Evolutionary conservation across 2,888 invertebrate species (phyloP).

Genomic region (Dryobotodes eremita): DNA sequence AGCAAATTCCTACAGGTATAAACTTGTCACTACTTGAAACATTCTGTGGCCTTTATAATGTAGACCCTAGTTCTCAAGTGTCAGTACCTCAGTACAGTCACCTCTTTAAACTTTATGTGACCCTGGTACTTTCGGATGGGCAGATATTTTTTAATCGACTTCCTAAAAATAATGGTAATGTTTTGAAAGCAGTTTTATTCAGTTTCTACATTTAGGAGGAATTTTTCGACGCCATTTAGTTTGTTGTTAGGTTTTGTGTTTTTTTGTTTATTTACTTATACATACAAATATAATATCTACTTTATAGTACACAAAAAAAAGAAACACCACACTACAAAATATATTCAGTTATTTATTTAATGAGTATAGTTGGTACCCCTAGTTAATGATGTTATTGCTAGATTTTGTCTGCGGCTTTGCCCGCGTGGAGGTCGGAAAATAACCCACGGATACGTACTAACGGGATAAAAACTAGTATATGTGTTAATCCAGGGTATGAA

Average conservation of each 20-base stretch:
- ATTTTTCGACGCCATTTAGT: background rate
- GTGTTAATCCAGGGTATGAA: background rate
- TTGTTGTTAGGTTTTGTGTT: background rate
- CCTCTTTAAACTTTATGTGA: background rate
- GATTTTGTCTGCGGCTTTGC: background rate
- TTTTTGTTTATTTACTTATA: too few relatives aligned
- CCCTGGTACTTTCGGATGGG: slow-evolving; percentile 12
- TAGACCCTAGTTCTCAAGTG: slow-evolving; percentile 16
- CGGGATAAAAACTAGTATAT: background rate
- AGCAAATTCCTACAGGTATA: slow-evolving; percentile 45
- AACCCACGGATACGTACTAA: background rate
- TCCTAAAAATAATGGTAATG: background rate
- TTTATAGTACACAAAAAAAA: background rate
- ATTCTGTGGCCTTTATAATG: slow-evolving; percentile 7
- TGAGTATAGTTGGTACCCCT: background rate
- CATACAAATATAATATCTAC: too few relatives aligned
- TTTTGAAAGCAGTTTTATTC: background rate
- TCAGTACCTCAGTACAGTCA: background rate
- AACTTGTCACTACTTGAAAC: slow-evolving; percentile 59
- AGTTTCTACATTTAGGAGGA: background rate
- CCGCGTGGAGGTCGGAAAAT: background rate
- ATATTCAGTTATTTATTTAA: too few relatives aligned
- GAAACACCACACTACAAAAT: background rate
- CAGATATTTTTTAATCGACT: background rate
- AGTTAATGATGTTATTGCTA: background rate